A percentile compares a stretch with the other conserved stretches of the same genome.
Evolutionary conservation across 2,113 vertebrate genomes (phyloP).

Genomic region (Elephantulus edwardii): DNA sequence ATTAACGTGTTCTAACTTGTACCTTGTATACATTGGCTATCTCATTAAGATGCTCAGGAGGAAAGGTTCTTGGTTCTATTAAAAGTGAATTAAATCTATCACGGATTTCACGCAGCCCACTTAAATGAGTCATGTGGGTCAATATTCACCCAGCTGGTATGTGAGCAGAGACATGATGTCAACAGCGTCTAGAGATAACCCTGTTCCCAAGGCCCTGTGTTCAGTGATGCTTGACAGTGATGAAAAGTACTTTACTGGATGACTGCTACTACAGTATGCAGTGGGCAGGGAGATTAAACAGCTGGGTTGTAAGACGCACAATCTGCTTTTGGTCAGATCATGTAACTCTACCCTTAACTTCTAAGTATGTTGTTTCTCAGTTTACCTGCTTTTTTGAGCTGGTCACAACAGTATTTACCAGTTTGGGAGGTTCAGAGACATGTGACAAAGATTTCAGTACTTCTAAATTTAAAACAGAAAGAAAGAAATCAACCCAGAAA

Average conservation of each 20-base stretch:
- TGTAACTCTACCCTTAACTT: background rate
- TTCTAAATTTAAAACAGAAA: constrained; percentile 7
- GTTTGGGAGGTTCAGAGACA: background rate
- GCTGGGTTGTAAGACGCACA: background rate
- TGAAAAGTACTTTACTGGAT: constrained; percentile 60
- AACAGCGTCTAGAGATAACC: constrained; percentile 66
- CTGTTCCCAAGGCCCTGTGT: constrained; percentile 61
- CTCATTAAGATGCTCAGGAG: constrained; percentile 71
- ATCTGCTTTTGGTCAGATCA: background rate
- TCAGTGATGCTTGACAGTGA: constrained; percentile 55
- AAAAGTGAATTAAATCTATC: constrained; percentile 76
- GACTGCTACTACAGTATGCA: background rate
- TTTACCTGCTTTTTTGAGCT: constrained; percentile 23
- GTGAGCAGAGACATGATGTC: constrained; percentile 77
- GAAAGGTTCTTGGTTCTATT: constrained; percentile 75
- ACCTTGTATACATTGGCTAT: constrained; percentile 35
- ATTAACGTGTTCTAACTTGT: constrained; percentile 63
- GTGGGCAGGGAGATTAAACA: constrained; percentile 38
- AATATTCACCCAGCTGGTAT: constrained; percentile 76
- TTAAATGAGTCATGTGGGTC: constrained; percentile 70
- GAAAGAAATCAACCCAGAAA: background rate
- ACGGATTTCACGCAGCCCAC: constrained; percentile 73
- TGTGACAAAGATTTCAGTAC: background rate
- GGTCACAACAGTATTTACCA: background rate
- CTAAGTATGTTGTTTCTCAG: constrained; percentile 17